Evolutionary conservation across 2,113 vertebrate species (phyloP).

Genomic region (Cardinalis cardinalis): DNA sequence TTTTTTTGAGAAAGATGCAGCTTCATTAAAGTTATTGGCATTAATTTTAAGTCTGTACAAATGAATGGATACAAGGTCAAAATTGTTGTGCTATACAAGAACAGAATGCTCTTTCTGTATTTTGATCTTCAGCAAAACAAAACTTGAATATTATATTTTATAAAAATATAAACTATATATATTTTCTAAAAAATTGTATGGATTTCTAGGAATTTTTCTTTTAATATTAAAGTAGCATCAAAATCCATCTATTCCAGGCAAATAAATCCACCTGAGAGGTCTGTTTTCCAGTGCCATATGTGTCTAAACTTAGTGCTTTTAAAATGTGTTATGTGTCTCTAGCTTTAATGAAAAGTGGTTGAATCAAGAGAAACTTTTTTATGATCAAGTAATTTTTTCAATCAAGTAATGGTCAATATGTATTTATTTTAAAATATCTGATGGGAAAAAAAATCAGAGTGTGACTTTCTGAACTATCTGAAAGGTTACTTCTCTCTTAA

Average conservation of each 20-base stretch:
- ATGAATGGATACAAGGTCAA: neutral
- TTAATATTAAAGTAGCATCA: neutral
- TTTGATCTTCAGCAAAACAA: neutral
- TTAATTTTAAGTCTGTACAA: neutral
- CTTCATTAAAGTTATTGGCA: neutral
- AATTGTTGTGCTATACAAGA: neutral
- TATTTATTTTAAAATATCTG: neutral
- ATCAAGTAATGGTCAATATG: neutral
- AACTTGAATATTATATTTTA: neutral
- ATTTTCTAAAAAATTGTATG: neutral
- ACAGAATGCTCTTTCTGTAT: neutral
- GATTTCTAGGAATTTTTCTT: neutral
- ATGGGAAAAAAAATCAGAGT: neutral
- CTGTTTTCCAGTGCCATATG: neutral
- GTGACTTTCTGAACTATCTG: neutral
- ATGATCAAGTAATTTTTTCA: neutral
- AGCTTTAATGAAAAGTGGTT: neutral
- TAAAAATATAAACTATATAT: neutral
- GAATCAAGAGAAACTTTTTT: neutral
- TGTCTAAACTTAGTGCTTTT: neutral
- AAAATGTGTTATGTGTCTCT: neutral
- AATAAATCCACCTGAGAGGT: neutral
- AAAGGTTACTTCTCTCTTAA: neutral
- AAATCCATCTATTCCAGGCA: neutral
- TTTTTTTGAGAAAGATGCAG: neutral